These are phyloP conservation scores for Lasioglossum villosulum DNA, from an alignment of 2,888 invertebrate genomes.

Conservation along the genomic window DNA sequence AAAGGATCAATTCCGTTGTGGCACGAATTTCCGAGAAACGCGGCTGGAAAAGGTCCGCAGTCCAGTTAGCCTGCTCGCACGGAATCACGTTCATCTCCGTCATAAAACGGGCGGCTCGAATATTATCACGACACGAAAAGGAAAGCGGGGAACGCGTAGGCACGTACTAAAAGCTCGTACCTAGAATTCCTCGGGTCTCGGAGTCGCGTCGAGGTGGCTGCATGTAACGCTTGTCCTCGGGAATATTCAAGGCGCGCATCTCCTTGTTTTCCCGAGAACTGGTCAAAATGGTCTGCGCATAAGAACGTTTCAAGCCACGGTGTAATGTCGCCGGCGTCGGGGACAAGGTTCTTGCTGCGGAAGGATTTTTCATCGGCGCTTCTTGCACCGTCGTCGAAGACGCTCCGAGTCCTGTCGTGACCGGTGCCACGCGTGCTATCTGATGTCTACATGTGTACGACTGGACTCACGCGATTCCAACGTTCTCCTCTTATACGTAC, in stretches of 20 bases:
- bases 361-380: background rate
- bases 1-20: slow-evolving; percentile 26
- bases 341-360: background rate
- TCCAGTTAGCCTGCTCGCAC: background rate
- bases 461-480: slow-evolving; percentile 76
- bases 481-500: slow-evolving; percentile 62
- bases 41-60: background rate
- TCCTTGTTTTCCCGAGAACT: slow-evolving; percentile 16
- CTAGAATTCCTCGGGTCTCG: slow-evolving; percentile 5
- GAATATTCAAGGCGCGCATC: slow-evolving; percentile 22
- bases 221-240: background rate
- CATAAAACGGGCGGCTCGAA: slow-evolving; percentile 13
- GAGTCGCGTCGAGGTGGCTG: background rate
- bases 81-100: slow-evolving; percentile 4
- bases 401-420: slow-evolving; percentile 73
- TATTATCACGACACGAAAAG: slow-evolving; percentile 23
- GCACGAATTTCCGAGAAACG: slow-evolving; percentile 34
- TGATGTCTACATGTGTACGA: slow-evolving; percentile 78
- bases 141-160: slow-evolving; percentile 17
- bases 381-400: slow-evolving; percentile 61
- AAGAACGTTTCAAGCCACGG: background rate
- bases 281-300: slow-evolving; percentile 1
- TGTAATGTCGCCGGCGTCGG: background rate
- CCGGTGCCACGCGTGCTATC: slow-evolving; percentile 76
- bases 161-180: slow-evolving; percentile 16